Evolutionary conservation across 2,888 invertebrate species (phyloP).

Genomic region (Sinodicranocentrus sp.): DNA sequence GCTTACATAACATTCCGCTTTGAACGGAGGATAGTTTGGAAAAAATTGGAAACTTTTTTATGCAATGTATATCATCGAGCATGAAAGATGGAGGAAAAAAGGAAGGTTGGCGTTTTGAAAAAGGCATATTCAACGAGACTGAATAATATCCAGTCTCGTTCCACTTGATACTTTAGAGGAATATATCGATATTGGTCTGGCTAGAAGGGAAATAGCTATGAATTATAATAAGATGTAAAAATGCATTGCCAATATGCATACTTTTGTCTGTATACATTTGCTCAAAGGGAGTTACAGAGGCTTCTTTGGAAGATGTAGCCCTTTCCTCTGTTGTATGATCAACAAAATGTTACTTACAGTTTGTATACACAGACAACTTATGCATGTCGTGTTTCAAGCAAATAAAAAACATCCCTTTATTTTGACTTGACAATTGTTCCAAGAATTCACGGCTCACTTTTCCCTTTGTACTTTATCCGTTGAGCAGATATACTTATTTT

Average conservation of each 20-base stretch:
- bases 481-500: neutral
- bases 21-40: neutral
- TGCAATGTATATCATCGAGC: too few species aligned
- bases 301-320: neutral
- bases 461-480: neutral
- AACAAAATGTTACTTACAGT: neutral
- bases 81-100: too few species aligned
- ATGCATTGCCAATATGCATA: neutral
- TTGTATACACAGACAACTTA: neutral
- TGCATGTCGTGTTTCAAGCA: neutral
- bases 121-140: too few species aligned
- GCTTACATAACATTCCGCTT: neutral
- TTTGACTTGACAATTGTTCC: slow-evolving; percentile 14
- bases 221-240: too few species aligned
- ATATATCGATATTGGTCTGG: too few species aligned
- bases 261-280: neutral
- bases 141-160: too few species aligned
- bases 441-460: neutral
- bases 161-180: too few species aligned
- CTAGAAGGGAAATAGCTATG: too few species aligned
- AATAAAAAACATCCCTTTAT: neutral
- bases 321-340: too few species aligned
- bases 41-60: neutral
- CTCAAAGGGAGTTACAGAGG: neutral
- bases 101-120: too few species aligned